phyloP scores from a whole-genome alignment of 2,797 vertebrate genomes.

The Mastacembelus armatus region DNA sequence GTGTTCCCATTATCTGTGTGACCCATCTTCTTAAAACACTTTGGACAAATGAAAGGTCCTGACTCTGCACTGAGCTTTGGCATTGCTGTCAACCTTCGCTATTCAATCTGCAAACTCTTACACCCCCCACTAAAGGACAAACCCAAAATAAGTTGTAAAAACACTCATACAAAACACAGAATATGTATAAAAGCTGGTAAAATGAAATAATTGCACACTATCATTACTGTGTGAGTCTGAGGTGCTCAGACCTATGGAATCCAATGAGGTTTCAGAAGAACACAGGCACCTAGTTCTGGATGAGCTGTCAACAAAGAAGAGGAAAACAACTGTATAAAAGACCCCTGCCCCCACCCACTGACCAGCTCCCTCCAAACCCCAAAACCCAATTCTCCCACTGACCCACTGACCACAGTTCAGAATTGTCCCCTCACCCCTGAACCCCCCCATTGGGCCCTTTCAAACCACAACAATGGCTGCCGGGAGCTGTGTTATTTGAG shows the following conservation, averaged over 20 bases:
- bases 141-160: background rate
- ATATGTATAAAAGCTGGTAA: background rate
- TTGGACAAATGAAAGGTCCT: slow-evolving; percentile 77
- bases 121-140: slow-evolving; percentile 11
- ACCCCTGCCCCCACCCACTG: slow-evolving; percentile 47
- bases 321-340: slow-evolving; percentile 78
- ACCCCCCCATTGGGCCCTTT: slow-evolving; percentile 77
- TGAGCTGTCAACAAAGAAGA: slow-evolving; percentile 82
- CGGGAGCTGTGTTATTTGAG: slow-evolving; percentile 85
- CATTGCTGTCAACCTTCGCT: slow-evolving; percentile 70
- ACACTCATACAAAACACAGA: background rate
- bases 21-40: slow-evolving; percentile 77
- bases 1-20: slow-evolving; percentile 71
- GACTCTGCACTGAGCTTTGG: slow-evolving; percentile 69
- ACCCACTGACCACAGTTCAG: slow-evolving; percentile 79
- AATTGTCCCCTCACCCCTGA: slow-evolving; percentile 71
- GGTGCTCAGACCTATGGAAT: background rate
- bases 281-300: slow-evolving; percentile 75
- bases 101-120: slow-evolving; percentile 60
- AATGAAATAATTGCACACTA: background rate
- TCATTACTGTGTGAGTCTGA: background rate
- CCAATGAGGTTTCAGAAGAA: slow-evolving; percentile 35
- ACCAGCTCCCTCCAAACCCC: slow-evolving; percentile 52
- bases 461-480: slow-evolving; percentile 81
- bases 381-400: slow-evolving; percentile 74